Conservation (phyloP, 2,888 invertebrate genomes). For the Steromphala cineraria region DNA sequence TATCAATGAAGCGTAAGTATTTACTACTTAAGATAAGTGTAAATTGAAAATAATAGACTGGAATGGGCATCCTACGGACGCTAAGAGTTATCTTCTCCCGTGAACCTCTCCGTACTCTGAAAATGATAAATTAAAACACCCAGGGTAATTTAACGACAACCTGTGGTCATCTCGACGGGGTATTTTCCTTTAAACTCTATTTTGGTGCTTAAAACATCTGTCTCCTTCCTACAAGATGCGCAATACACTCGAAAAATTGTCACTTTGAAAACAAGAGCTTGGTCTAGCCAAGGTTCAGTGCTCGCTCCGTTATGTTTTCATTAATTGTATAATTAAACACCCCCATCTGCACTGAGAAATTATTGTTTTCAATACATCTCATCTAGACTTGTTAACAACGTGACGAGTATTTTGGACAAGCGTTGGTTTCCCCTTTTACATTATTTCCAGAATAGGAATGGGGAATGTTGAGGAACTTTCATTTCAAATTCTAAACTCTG, state of each 20-base stretch:
- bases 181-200: neutral
- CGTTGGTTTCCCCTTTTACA: too few species aligned
- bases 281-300: neutral
- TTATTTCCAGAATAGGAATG: too few species aligned
- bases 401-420: too few species aligned
- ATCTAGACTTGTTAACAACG: too few species aligned
- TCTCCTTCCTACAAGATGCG: too few species aligned
- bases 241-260: too few species aligned
- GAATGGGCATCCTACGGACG: neutral
- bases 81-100: neutral
- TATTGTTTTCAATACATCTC: too few species aligned
- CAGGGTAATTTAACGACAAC: neutral
- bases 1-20: neutral
- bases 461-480: too few species aligned
- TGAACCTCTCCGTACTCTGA: neutral
- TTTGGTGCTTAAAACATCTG: too few species aligned
- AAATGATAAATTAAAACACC: neutral
- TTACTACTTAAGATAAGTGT: neutral
- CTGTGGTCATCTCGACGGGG: neutral
- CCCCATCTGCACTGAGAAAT: too few species aligned
- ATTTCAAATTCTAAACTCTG: too few species aligned
- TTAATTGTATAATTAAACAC: neutral
- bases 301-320: neutral
- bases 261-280: neutral
- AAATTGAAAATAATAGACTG: constrained; percentile 3